These are phyloP conservation scores for Ptychochromis oligacanthus DNA, from an alignment of 2,113 vertebrate genomes.

Conservation along the genomic window DNA sequence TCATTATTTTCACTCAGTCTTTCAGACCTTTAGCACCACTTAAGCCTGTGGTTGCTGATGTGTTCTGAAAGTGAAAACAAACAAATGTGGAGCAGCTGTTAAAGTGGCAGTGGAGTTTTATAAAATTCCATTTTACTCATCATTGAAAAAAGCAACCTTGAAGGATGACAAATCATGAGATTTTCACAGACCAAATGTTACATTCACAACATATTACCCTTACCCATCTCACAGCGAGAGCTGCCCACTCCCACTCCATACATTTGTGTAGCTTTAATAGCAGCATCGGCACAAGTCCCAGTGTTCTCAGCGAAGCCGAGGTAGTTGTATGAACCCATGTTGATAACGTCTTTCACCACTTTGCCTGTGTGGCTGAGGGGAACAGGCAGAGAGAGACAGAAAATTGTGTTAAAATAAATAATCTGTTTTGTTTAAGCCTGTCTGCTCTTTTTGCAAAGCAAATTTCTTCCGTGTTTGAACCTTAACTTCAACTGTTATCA, in stretches of 20 bases:
- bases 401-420: background rate
- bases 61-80: background rate
- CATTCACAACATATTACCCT: slow-evolving; percentile 48
- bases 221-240: slow-evolving; percentile 93
- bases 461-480: background rate
- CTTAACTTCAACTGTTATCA: background rate
- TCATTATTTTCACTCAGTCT: slow-evolving; percentile 1
- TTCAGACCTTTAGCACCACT: slow-evolving; percentile 1
- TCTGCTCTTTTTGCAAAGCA: background rate
- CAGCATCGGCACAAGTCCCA: slow-evolving; percentile 87
- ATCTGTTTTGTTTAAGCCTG: background rate
- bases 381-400: background rate
- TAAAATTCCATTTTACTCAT: background rate
- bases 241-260: slow-evolving; percentile 92
- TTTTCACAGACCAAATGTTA: background rate
- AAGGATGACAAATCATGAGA: background rate
- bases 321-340: slow-evolving; percentile 99
- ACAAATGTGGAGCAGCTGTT: background rate
- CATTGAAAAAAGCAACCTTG: background rate
- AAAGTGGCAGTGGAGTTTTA: background rate
- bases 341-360: slow-evolving; percentile 92
- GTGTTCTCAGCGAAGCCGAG: slow-evolving; percentile 92
- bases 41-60: background rate
- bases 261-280: slow-evolving; percentile 79
- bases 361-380: slow-evolving; percentile 88